Conservation (phyloP, 2,888 invertebrate species). For the Eupithecia exiguata region DNA sequence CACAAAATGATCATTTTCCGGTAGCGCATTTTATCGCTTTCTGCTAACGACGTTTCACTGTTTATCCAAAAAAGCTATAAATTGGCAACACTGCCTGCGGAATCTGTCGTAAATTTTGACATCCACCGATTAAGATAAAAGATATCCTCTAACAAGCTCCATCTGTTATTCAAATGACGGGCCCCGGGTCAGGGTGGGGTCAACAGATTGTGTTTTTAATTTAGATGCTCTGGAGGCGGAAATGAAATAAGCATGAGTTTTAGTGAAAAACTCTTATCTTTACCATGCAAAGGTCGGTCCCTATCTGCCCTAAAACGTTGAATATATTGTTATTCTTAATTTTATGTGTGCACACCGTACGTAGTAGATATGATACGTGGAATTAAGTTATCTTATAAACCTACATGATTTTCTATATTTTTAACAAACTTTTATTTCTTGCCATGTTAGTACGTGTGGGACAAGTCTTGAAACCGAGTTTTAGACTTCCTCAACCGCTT, state of each 20-base stretch:
- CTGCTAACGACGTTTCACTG: not conserved
- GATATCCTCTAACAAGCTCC: constrained; percentile 4
- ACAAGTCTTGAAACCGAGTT: no score
- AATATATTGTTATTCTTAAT: not conserved
- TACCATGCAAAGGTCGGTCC: not conserved
- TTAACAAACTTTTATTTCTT: no score
- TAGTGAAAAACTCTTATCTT: constrained; percentile 1
- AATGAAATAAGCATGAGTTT: constrained; percentile 11
- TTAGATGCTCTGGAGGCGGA: not conserved
- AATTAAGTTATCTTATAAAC: not conserved
- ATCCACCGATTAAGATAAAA: not conserved
- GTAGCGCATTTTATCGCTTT: not conserved
- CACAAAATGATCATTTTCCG: not conserved
- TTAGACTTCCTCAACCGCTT: no score
- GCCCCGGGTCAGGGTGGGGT: constrained; percentile 9
- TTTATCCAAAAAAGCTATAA: constrained; percentile 3
- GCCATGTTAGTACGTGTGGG: no score
- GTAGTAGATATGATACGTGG: not conserved
- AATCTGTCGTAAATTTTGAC: constrained; percentile 11
- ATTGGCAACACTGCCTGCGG: not conserved
- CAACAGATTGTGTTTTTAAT: constrained; percentile 12
- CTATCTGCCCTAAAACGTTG: not conserved
- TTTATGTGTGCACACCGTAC: not conserved
- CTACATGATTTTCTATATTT: not conserved
- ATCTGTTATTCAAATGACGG: constrained; percentile 20